Conservation (phyloP, 2,113 vertebrate genomes). For the Thunnus maccoyii region DNA sequence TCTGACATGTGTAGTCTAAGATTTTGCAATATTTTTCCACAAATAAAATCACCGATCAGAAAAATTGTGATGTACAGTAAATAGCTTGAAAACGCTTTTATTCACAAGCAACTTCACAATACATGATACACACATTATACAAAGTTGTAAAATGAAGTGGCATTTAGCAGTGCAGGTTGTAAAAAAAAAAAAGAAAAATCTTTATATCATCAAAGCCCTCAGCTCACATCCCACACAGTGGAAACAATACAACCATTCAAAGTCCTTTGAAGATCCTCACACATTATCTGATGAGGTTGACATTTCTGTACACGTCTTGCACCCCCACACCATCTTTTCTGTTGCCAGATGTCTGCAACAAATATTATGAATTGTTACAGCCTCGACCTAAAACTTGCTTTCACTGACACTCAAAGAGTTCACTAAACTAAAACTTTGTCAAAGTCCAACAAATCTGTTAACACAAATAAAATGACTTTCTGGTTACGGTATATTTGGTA, state of each 20-base stretch:
- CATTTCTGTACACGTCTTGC: not conserved
- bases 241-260: constrained; percentile 56
- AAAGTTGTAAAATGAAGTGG: constrained; percentile 44
- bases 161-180: constrained; percentile 61
- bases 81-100: constrained; percentile 54
- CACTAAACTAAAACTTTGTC: not conserved
- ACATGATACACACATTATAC: constrained; percentile 44
- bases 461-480: not conserved
- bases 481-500: constrained; percentile 12
- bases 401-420: not conserved
- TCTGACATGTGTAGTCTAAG: constrained; percentile 1
- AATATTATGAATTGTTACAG: not conserved
- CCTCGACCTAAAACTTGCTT: not conserved
- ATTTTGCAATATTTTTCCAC: constrained; percentile 22
- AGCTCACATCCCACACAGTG: constrained; percentile 77
- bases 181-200: not conserved
- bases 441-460: not conserved
- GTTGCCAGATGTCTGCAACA: constrained; percentile 3
- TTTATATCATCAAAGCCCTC: constrained; percentile 9
- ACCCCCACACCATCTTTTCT: not conserved
- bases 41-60: constrained; percentile 51
- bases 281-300: not conserved
- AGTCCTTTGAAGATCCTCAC: constrained; percentile 22
- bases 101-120: constrained; percentile 51
- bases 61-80: constrained; percentile 3